Evolutionary conservation across 2,113 vertebrate genomes (phyloP), one percentile per base, ranked within the genome.

Genomic region (Ellobius talpinus): DNA sequence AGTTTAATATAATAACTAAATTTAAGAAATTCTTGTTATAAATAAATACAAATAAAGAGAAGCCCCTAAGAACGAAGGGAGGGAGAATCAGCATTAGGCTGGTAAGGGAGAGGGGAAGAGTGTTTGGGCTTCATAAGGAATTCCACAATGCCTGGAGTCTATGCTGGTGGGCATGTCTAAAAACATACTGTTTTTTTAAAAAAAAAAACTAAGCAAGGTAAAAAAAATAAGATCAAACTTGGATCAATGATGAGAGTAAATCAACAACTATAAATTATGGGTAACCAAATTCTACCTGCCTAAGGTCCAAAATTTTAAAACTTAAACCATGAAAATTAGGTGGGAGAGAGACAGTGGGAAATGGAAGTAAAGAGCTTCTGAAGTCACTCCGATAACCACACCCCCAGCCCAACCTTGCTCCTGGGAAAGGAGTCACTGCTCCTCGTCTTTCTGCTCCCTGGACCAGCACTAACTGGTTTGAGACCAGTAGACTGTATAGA

Each of bases 1-100:
- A 92, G 47, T 89, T 96, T 91, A 96, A 95, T 68, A 79, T 70
- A 47, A 65, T 70, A 61, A 58, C 14, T 33, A 77, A 79, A 72
- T 31, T 85, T 82, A 2, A 10, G 11, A 29, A 93, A 91, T 84
- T 3, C 1, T 33, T 95, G 58, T 61, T 76, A 88, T 36, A 42
- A 91, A 93, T 29, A 50, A 10, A 70, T 70, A 63, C 26, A 65
- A 26, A 81, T 66, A 36, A 92, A 74, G 26, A 92, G 42, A 92
- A 87, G 0, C 19, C 90, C 33, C 42, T 3, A 26, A 78, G 78
- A 90, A 86, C 2, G 73, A 91, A 96, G 14, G 47, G 72, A 84
- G 3, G 31, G 36, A 63, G 39, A 12, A 63, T 31, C 65, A 90
- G 36, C 12, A 45, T 85, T 4, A 76, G 36, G 10, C 21, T 95